Percentiles rank a stretch among this genome's conserved stretches.
phyloP scores from a whole-genome alignment of 1,140 invertebrate genomes.

The Bursaphelenchus mucronatus region DNA sequence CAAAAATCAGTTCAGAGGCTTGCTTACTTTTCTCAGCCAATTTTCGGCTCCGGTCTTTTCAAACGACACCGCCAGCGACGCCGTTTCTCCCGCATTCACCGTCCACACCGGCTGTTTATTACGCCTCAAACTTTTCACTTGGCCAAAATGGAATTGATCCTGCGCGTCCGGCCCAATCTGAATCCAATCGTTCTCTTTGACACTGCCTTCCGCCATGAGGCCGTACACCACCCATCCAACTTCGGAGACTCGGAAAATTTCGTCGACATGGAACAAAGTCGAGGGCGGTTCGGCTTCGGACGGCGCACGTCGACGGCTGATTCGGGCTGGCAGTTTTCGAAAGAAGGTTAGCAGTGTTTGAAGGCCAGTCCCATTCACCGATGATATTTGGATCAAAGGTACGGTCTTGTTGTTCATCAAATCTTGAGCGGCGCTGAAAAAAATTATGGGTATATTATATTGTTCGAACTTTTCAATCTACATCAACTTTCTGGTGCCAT shows the following conservation, averaged over 20 bases:
- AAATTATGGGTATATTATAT: too few species aligned
- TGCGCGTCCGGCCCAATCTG: constrained; percentile 67
- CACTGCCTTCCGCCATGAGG: constrained; percentile 74
- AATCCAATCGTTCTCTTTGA: constrained; percentile 76
- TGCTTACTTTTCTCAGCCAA: background rate
- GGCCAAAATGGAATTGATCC: constrained; percentile 60
- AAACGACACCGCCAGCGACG: constrained; percentile 66
- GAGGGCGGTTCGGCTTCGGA: constrained; percentile 3
- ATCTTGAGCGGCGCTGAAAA: constrained; percentile 38
- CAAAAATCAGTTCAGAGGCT: background rate
- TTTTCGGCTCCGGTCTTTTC: background rate
- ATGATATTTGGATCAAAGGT: constrained; percentile 90
- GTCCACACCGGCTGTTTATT: constrained; percentile 56
- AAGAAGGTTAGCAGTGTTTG: constrained; percentile 75
- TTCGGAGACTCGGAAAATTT: constrained; percentile 77
- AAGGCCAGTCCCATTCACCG: constrained; percentile 76
- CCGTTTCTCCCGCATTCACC: constrained; percentile 79
- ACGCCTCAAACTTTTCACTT: constrained; percentile 28
- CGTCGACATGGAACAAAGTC: constrained; percentile 85
- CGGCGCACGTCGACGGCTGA: constrained; percentile 50
- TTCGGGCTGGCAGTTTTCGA: constrained; percentile 61
- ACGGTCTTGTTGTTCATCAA: constrained; percentile 65
- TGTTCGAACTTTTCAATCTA: too few species aligned
- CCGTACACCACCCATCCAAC: constrained; percentile 74
- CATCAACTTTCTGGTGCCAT: too few species aligned